Conservation (phyloP, 2,113 vertebrate species). For the Heterotilapia buettikoferi region DNA sequence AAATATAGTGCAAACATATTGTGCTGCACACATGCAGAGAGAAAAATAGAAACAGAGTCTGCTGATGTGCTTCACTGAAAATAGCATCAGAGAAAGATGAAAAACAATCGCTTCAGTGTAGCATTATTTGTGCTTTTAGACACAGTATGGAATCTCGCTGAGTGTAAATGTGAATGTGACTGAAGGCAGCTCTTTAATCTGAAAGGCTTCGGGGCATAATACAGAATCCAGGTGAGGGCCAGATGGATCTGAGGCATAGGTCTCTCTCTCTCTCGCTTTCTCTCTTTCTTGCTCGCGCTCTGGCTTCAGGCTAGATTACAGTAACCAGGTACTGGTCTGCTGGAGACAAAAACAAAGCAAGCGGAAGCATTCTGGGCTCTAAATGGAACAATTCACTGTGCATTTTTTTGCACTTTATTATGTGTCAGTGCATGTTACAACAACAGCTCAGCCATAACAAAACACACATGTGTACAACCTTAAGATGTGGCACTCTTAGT, state of each 20-base stretch:
- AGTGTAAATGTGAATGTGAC: not conserved
- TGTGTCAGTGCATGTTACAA: not conserved
- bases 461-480: not conserved
- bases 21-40: not conserved
- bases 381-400: not conserved
- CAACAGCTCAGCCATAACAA: not conserved
- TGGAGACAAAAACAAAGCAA: slow-evolving; percentile 26
- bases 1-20: not conserved
- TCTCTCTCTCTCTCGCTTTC: not conserved
- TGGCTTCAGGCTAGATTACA: slow-evolving; percentile 11
- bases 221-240: slow-evolving; percentile 14
- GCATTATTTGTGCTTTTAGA: not conserved
- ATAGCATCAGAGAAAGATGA: not conserved
- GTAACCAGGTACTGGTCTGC: not conserved
- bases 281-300: not conserved
- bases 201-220: not conserved
- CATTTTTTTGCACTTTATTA: not conserved
- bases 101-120: not conserved
- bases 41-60: not conserved
- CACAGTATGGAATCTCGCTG: not conserved
- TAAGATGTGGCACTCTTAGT: not conserved
- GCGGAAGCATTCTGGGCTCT: not conserved
- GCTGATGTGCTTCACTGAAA: not conserved
- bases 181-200: not conserved
- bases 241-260: not conserved